Base-by-base conservation (phyloP, 2,113 vertebrate genomes). In the Xiphias gladius region DNA sequence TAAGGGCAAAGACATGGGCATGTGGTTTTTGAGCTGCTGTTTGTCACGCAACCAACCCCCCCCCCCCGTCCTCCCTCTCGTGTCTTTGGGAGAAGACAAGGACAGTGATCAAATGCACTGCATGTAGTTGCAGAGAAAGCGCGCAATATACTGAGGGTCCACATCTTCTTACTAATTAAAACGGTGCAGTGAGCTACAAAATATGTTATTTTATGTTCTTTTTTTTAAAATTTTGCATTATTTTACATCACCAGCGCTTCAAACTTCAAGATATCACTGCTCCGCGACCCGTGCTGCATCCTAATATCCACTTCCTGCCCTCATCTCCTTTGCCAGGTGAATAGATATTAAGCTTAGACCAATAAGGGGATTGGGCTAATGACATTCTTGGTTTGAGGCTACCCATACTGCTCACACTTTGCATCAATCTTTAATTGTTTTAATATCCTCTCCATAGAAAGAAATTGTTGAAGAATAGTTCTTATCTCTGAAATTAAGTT, bases 41-140 rank as follows among this genome's bases (percentile, higher is more conserved):
- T 82, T 88, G 87, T 90, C 89, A 90, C 65, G 84, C 86, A 86
- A 91, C 41, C 37, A 39, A 1, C 37, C 1, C 37, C 37, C 20
- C 19, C 22, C 28, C 24, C 59, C 39, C 58, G 5, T 59, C 74
- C 17, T 63, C 55, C 32, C 2, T 63, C 37, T 69, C 69, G n/a
- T 63, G 24, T 41, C 46, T 72, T 63, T 37, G 22, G 65, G 73
- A 72, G 28, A 66, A 61, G 48, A 70, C 46, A 59, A 66, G 19
- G 54, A 55, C 68, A 72, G 19, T 17, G 37, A 76, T 22, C 48
- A 75, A 71, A 70, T 71, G n/a, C 17, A 22, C 12, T 58, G 37
- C 5, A 35, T 72, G 26, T 22, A 11, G 13, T 28, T 39, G 1
- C 19, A 13, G 46, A 67, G 48, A 63, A 46, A 62, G 32, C n/a